Evolutionary conservation across 2,113 vertebrate species (phyloP).

Genomic region (Scomber japonicus): DNA sequence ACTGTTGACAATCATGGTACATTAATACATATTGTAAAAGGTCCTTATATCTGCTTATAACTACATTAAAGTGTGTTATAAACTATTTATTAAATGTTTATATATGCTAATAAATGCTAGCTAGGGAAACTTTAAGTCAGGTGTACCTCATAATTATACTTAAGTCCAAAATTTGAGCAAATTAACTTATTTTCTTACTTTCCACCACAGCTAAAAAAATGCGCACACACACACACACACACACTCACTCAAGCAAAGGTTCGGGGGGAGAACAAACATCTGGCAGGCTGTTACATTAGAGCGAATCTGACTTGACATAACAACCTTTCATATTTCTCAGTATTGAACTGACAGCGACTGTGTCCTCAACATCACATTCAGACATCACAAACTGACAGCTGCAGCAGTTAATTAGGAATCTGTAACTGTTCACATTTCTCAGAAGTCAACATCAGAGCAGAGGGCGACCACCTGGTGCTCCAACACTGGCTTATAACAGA

Average conservation of each 20-base stretch:
- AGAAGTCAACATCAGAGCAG: slow-evolving; percentile 1
- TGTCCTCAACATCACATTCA: slow-evolving; percentile 2
- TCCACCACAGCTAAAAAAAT: too few relatives aligned
- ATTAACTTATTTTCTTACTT: too few relatives aligned
- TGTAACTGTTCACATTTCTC: neutral
- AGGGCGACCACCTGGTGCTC: neutral
- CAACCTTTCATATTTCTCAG: neutral
- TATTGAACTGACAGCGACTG: neutral
- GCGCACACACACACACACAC: too few relatives aligned
- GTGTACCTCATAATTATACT: too few relatives aligned
- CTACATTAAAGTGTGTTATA: too few relatives aligned
- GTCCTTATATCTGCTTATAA: too few relatives aligned
- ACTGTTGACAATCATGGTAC: too few relatives aligned
- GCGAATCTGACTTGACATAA: neutral
- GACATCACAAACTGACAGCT: slow-evolving; percentile 7
- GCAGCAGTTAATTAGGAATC: neutral
- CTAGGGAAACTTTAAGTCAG: too few relatives aligned
- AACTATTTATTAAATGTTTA: too few relatives aligned
- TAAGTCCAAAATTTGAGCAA: too few relatives aligned
- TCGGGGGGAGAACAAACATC: neutral
- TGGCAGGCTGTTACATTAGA: neutral
- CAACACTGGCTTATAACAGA: neutral
- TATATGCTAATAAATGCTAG: too few relatives aligned
- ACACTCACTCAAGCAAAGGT: neutral
- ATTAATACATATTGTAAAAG: too few relatives aligned